These are phyloP conservation scores for Micromys minutus DNA, from an alignment of 2,113 vertebrate species.

Conservation along the genomic window DNA sequence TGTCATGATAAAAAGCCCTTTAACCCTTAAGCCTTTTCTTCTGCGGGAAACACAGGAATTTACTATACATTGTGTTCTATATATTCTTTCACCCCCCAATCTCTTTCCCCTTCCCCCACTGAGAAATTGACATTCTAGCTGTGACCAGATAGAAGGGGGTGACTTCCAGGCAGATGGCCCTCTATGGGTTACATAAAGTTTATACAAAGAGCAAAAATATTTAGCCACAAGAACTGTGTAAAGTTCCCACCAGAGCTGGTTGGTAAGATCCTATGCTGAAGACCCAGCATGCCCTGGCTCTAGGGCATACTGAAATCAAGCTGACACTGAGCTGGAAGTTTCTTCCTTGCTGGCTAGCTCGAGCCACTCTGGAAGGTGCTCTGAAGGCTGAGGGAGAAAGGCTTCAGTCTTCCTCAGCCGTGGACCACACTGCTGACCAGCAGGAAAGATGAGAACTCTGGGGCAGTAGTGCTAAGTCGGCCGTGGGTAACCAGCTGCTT, in stretches of 20 bases:
- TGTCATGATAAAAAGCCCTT: background rate
- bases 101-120: background rate
- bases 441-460: too few species aligned
- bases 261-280: background rate
- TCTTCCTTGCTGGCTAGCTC: background rate
- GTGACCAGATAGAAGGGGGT: background rate
- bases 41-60: background rate
- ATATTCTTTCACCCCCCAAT: background rate
- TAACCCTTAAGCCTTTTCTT: background rate
- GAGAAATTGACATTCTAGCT: background rate
- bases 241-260: background rate
- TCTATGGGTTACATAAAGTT: background rate
- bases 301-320: too few species aligned
- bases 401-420: too few species aligned
- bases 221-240: background rate
- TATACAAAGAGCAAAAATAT: background rate
- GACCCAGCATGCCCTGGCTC: background rate
- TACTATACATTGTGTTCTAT: background rate
- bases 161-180: background rate
- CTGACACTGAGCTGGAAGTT: background rate
- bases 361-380: background rate
- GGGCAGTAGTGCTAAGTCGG: background rate
- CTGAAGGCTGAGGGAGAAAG: background rate
- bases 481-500: background rate
- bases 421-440: background rate